Evolutionary conservation across 2,797 vertebrate species (phyloP), one percentile per base, ranked within the genome.

Genomic region (Hephaestus fuliginosus): DNA sequence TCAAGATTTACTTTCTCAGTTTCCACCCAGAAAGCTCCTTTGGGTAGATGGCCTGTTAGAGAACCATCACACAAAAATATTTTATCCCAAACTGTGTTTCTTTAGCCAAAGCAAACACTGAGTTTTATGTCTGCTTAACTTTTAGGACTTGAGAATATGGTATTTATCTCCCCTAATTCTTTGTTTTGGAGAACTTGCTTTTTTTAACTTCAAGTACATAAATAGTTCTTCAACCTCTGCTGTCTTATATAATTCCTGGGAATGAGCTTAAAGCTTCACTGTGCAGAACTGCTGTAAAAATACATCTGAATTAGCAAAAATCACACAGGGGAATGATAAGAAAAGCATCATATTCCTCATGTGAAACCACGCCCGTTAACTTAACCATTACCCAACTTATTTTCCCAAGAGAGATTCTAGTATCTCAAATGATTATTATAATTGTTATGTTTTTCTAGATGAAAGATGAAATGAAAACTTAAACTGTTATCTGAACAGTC

Each of bases 1-100:
- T 52, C 33, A 28, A 15, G 46, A 71, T 36, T 56, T 43, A 67
- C 43, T 17, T 58, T 58, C 52, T 62, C n/a, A 70, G 39, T 60
- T 76, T 77, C 39, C 63, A 69, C 41, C 44, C 30, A 22, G 49
- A 74, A 58, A 58, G 70, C 49, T 10, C 57, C 76, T 72, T 56
- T 39, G 67, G 70, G 61, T 73, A 63, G 63, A 49, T 6, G 17
- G 46, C 73, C 70, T 12, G 33, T 64, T 67, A 25, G 13, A 70
- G 49, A 8, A 55, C 43, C 41, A 76, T 80, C 62, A 43, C 57
- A 60, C 33, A 20, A 10, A 55, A 43, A 74, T 70, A 78, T 76
- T 70, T 80, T 22, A 78, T 79, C 36, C 56, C 51, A 78, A 74
- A 61, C 20, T 1, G 0, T 25, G 13, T 36, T 55, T 18, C 22